phyloP scores from a whole-genome alignment of 2,797 vertebrate genomes.

The Poecile montanus region DNA sequence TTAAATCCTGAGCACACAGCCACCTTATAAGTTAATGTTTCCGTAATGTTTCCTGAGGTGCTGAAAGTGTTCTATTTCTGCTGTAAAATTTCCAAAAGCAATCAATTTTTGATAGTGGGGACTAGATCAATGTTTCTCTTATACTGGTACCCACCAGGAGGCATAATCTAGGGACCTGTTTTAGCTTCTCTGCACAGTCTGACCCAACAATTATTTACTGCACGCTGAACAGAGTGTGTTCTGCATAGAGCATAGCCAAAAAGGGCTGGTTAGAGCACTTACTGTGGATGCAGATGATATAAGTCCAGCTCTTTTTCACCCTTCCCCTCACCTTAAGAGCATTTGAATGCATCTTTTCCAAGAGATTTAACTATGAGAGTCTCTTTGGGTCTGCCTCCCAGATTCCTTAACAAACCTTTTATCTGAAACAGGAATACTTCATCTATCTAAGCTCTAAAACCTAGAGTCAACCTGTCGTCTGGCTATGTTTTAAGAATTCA shows the following conservation, averaged over 20 bases:
- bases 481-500: not conserved
- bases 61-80: conserved; percentile 5
- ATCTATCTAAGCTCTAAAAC: not conserved
- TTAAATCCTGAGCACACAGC: not conserved
- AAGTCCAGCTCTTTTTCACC: not conserved
- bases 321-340: not conserved
- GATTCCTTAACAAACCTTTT: not conserved
- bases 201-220: not conserved
- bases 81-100: not conserved
- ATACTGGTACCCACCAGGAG: not conserved
- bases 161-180: not conserved
- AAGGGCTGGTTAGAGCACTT: not conserved
- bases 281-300: not conserved
- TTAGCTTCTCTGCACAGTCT: not conserved
- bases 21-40: not conserved
- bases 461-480: not conserved
- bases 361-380: not conserved
- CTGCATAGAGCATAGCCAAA: not conserved
- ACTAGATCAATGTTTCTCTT: not conserved
- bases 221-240: not conserved
- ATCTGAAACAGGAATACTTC: not conserved
- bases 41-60: not conserved
- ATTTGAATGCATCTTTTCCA: not conserved
- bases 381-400: not conserved
- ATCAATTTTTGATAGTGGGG: not conserved